Evolutionary conservation across 1,140 invertebrate species (phyloP).

Genomic region (Hycleus cichorii): DNA sequence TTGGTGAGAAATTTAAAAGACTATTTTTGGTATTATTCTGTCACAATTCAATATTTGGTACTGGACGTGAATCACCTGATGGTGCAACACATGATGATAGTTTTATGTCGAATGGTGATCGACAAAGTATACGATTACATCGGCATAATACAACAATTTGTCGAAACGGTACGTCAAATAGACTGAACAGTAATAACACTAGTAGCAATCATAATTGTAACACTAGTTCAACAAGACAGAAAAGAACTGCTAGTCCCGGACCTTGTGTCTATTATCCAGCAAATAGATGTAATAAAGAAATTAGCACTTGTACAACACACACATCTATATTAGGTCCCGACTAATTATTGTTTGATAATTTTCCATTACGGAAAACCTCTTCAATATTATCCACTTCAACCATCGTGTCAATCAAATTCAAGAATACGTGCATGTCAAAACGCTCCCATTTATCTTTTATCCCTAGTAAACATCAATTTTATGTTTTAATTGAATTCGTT

Average conservation of each 20-base stretch:
- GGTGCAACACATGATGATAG: constrained; percentile 70
- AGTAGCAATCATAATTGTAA: constrained; percentile 25
- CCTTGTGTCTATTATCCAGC: constrained; percentile 63
- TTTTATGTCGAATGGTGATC: constrained; percentile 64
- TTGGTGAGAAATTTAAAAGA: constrained; percentile 92
- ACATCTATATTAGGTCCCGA: constrained; percentile 26
- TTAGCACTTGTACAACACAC: constrained; percentile 32
- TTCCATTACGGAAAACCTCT: too few relatives aligned
- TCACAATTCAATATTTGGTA: constrained; percentile 48
- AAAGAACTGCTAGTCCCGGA: constrained; percentile 47
- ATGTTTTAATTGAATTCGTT: too few relatives aligned
- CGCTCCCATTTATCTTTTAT: too few relatives aligned
- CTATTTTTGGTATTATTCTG: constrained; percentile 85
- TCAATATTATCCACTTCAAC: too few relatives aligned
- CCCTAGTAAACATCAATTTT: too few relatives aligned
- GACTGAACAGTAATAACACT: constrained; percentile 33
- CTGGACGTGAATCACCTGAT: constrained; percentile 61
- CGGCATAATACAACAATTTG: constrained; percentile 53
- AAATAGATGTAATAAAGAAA: constrained; percentile 36
- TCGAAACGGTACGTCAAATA: constrained; percentile 41
- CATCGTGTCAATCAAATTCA: too few relatives aligned
- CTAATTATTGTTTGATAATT: constrained; percentile 11
- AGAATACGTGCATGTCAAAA: too few relatives aligned
- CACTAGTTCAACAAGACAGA: neutral
- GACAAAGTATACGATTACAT: constrained; percentile 44